These are phyloP conservation scores for Pelobates fuscus DNA, from an alignment of 2,113 vertebrate species.

Conservation along the genomic window DNA sequence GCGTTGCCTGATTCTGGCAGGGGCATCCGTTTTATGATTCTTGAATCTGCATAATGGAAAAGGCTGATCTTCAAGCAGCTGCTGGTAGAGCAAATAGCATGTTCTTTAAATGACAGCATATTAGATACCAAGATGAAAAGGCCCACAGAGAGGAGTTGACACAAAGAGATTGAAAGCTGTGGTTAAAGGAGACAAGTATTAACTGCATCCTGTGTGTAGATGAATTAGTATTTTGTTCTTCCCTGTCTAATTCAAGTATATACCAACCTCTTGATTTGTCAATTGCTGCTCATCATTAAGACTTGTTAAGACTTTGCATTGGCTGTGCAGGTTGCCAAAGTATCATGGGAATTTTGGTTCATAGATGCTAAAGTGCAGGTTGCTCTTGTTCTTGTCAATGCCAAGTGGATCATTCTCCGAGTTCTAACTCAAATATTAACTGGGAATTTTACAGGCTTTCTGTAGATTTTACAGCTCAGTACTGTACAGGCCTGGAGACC, in stretches of 20 bases:
- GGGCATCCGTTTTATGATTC: constrained; percentile 32
- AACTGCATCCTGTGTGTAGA: constrained; percentile 5
- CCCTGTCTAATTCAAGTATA: not conserved
- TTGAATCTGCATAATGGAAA: constrained; percentile 33
- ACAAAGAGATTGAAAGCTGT: not conserved
- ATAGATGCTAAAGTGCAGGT: too few relatives aligned
- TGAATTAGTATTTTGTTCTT: not conserved
- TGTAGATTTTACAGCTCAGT: too few relatives aligned
- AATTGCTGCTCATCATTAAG: too few relatives aligned
- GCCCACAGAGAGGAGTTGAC: constrained; percentile 16
- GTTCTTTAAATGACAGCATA: constrained; percentile 37
- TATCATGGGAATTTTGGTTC: too few relatives aligned
- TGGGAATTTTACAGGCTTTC: too few relatives aligned
- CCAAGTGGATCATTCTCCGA: too few relatives aligned
- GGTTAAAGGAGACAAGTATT: constrained; percentile 30
- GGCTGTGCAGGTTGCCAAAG: too few relatives aligned
- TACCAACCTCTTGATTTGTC: too few relatives aligned
- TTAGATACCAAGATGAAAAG: constrained; percentile 32
- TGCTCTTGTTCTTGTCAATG: too few relatives aligned
- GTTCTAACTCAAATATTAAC: too few relatives aligned
- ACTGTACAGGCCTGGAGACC: too few relatives aligned
- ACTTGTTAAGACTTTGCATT: too few relatives aligned
- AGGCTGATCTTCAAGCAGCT: constrained; percentile 18
- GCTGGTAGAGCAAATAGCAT: constrained; percentile 13
- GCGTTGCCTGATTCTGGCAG: not conserved